Percentiles rank a stretch among this genome's conserved stretches.
These are phyloP conservation scores for Ptilonorhynchus violaceus DNA, from an alignment of 2,113 vertebrate species.

Conservation along the genomic window DNA sequence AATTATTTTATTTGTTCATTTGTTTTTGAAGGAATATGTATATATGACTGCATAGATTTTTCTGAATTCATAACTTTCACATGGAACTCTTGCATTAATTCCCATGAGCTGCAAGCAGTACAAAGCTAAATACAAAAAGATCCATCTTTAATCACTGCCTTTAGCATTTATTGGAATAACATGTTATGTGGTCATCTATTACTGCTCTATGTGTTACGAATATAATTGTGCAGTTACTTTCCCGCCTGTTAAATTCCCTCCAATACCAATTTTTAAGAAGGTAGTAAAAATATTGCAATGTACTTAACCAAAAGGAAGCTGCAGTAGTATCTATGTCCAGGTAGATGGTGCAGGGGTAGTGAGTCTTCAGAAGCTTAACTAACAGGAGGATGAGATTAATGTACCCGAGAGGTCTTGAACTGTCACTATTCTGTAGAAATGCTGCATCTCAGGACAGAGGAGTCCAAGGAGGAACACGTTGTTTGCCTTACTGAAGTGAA, in stretches of 20 bases:
- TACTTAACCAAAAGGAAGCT: neutral
- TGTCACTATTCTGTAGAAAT: neutral
- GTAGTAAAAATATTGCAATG: neutral
- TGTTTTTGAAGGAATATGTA: neutral
- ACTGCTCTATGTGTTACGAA: neutral
- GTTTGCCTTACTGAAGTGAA: neutral
- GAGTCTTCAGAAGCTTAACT: neutral
- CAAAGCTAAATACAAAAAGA: neutral
- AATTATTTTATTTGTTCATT: neutral
- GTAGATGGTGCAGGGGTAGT: neutral
- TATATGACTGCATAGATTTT: neutral
- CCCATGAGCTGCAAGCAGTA: neutral
- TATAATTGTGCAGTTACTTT: neutral
- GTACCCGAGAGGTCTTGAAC: neutral
- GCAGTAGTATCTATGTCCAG: fast-evolving
- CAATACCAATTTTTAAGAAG: neutral
- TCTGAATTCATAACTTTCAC: neutral
- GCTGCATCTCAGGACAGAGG: neutral
- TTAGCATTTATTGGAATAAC: neutral
- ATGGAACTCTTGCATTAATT: neutral
- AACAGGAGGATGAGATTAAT: neutral
- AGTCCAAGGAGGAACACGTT: neutral
- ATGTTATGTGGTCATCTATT: neutral
- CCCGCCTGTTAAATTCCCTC: neutral
- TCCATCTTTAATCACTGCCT: neutral